A percentile compares a stretch with the other conserved stretches of the same genome.
Evolutionary conservation across 2,888 invertebrate species (phyloP).

Genomic region (Zonitis immaculata): DNA sequence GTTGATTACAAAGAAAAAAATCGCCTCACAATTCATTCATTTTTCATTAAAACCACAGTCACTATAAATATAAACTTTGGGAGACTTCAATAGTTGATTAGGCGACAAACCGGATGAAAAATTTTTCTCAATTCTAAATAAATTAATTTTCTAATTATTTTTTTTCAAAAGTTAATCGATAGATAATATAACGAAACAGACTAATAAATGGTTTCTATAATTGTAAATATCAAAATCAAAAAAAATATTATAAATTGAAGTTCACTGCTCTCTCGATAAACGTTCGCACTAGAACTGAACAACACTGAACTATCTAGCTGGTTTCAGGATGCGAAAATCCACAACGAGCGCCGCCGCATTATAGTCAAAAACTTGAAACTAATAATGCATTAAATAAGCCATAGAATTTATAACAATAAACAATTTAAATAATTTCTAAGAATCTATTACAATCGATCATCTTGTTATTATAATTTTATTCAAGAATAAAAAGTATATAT

Average conservation of each 20-base stretch:
- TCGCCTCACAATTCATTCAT: not conserved
- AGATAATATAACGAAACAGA: not conserved
- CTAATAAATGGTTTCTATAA: not conserved
- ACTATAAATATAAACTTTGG: not conserved
- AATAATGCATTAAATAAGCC: no score
- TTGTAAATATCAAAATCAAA: no score
- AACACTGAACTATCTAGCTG: conserved; percentile 1
- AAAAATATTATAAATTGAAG: no score
- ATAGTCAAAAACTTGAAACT: not conserved
- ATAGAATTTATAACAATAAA: no score
- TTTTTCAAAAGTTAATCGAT: conserved; percentile 3
- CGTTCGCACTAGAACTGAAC: conserved; percentile 7
- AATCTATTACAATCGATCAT: no score
- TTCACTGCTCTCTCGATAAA: conserved; percentile 19
- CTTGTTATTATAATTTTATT: no score
- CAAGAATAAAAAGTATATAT: no score
- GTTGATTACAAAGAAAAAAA: no score
- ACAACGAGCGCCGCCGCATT: conserved; percentile 10
- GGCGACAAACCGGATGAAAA: conserved; percentile 11
- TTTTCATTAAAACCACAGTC: not conserved
- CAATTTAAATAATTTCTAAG: no score
- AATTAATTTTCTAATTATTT: conserved; percentile 2
- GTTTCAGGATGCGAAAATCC: conserved; percentile 10
- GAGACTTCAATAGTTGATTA: conserved; percentile 12
- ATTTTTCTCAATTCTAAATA: no score